Percentiles rank a stretch among this genome's conserved stretches.
Conservation (phyloP, 2,888 invertebrate species). For the Monopis laevigella region DNA sequence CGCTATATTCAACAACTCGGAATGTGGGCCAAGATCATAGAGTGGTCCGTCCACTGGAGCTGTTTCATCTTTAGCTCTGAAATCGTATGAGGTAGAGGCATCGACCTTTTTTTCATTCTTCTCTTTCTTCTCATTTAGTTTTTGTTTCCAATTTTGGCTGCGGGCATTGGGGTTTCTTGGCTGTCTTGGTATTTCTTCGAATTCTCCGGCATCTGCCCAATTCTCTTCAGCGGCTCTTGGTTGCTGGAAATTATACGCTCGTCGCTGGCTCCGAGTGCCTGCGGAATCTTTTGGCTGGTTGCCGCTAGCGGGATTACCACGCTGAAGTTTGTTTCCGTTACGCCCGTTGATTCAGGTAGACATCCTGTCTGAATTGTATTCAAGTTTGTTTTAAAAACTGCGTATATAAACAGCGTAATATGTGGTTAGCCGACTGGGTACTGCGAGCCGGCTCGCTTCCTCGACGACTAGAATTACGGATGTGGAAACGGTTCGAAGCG, state of each 20-base stretch:
- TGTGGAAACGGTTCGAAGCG: too few species aligned
- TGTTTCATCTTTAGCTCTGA: conserved; percentile 19
- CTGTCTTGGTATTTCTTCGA: conserved; percentile 18
- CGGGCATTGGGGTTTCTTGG: not conserved
- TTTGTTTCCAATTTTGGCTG: not conserved
- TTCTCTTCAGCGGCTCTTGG: conserved; percentile 12
- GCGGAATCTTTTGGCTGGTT: too few species aligned
- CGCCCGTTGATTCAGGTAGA: not conserved
- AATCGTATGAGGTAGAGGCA: conserved; percentile 18
- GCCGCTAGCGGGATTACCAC: not conserved
- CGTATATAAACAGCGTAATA: too few species aligned
- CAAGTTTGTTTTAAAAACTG: too few species aligned
- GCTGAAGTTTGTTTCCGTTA: not conserved
- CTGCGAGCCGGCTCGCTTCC: too few species aligned
- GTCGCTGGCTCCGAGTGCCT: not conserved
- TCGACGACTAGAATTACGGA: conserved; percentile 30
- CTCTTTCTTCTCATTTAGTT: too few species aligned
- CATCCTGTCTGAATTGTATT: not conserved
- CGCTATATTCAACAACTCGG: too few species aligned
- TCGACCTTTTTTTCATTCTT: conserved; percentile 14
- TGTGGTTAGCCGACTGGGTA: too few species aligned
- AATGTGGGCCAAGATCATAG: conserved; percentile 24
- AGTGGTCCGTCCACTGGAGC: conserved; percentile 23
- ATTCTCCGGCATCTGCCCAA: conserved; percentile 18
- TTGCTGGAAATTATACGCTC: conserved; percentile 16